Conservation (phyloP, 2,888 invertebrate genomes). For the Stegophylla sp. region DNA sequence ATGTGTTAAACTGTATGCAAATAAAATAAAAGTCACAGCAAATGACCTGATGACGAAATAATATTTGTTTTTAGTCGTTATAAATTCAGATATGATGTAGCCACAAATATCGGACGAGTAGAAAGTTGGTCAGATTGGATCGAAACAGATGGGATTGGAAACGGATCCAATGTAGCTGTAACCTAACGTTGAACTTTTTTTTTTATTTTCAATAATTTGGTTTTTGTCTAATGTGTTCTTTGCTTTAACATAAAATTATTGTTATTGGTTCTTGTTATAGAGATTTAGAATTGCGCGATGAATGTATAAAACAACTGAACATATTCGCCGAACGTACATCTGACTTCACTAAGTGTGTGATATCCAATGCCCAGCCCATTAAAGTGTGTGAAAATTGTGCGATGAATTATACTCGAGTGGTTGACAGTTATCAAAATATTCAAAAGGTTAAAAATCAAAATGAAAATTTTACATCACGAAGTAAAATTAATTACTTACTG, state of each 20-base stretch:
- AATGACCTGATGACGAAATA: no score
- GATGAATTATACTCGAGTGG: conserved; percentile 68
- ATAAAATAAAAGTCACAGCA: no score
- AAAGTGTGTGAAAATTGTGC: conserved; percentile 71
- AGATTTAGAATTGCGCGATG: conserved; percentile 45
- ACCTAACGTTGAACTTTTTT: no score
- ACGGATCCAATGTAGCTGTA: no score
- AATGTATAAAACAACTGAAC: conserved; percentile 62
- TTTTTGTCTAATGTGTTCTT: neutral
- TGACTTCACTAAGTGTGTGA: conserved; percentile 71
- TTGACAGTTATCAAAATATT: conserved; percentile 68
- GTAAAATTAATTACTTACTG: no score
- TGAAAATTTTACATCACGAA: no score
- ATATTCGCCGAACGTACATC: conserved; percentile 69
- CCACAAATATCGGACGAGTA: no score
- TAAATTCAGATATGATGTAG: no score
- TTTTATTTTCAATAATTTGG: neutral
- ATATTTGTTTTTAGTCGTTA: no score
- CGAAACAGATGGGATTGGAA: no score
- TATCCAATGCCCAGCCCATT: conserved; percentile 71
- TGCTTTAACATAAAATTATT: neutral
- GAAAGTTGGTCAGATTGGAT: no score
- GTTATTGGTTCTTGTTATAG: neutral
- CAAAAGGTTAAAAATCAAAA: conserved; percentile 63
- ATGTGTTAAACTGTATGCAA: no score